A percentile compares a stretch with the other conserved stretches of the same genome.
phyloP scores from a whole-genome alignment of 2,797 vertebrate species.

The Pangasius mekongensis region DNA sequence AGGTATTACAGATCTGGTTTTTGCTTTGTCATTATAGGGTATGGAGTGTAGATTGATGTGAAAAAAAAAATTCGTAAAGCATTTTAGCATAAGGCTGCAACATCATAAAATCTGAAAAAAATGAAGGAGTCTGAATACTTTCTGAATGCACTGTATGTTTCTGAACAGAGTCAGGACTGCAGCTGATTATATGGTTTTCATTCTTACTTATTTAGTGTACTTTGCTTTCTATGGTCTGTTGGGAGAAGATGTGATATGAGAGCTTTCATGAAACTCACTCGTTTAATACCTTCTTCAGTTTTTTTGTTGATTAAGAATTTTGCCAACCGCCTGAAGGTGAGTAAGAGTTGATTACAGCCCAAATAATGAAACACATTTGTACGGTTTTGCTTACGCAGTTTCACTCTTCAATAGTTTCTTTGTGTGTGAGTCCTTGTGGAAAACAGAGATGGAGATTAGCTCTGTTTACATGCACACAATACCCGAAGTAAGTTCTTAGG shows the following conservation, averaged over 20 bases:
- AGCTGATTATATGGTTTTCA: not conserved
- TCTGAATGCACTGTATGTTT: not conserved
- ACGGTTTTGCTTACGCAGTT: not conserved
- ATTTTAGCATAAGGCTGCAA: too few relatives aligned
- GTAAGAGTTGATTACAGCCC: not conserved
- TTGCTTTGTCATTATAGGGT: too few relatives aligned
- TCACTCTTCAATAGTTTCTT: conserved; percentile 15
- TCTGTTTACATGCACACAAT: conserved; percentile 24
- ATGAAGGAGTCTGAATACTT: too few relatives aligned
- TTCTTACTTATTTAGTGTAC: not conserved
- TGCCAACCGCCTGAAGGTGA: not conserved
- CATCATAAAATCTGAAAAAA: too few relatives aligned
- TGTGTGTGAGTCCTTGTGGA: conserved; percentile 18
- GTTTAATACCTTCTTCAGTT: not conserved
- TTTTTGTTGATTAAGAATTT: not conserved
- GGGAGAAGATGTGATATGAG: not conserved
- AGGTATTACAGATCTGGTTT: too few relatives aligned
- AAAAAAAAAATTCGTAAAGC: too few relatives aligned
- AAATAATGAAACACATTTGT: conserved; percentile 23
- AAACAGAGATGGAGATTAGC: conserved; percentile 12
- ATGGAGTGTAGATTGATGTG: too few relatives aligned
- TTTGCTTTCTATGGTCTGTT: not conserved
- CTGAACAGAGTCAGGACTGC: not conserved
- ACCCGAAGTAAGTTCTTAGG: not conserved
- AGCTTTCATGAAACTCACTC: not conserved